phyloP scores from a whole-genome alignment of 2,888 invertebrate species.

The Strigamia maritima region DNA sequence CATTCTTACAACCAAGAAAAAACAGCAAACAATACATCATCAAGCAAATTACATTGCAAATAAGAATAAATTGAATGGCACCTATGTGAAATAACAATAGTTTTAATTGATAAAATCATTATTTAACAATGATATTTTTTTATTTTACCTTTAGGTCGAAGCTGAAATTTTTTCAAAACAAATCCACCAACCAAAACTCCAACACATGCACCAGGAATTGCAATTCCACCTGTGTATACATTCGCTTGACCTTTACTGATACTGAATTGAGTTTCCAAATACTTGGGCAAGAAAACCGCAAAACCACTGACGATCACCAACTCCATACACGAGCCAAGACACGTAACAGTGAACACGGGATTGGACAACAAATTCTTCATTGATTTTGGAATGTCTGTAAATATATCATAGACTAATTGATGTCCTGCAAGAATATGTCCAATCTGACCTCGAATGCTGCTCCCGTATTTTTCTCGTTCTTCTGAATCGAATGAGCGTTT shows the following conservation, averaged over 20 bases:
- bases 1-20: conserved; percentile 90
- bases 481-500: conserved; percentile 55
- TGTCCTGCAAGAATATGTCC: neutral
- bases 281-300: conserved; percentile 91
- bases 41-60: conserved; percentile 81
- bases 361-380: conserved; percentile 87
- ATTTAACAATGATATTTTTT: neutral
- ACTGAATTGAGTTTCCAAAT: conserved; percentile 91
- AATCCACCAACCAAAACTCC: conserved; percentile 93
- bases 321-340: conserved; percentile 91
- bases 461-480: conserved; percentile 62
- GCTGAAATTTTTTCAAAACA: conserved; percentile 78
- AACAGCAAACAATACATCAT: conserved; percentile 82
- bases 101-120: conserved; percentile 36
- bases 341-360: conserved; percentile 87
- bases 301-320: conserved; percentile 93
- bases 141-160: conserved; percentile 72
- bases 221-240: conserved; percentile 89
- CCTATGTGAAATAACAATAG: conserved; percentile 53
- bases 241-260: conserved; percentile 90
- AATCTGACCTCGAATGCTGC: conserved; percentile 74
- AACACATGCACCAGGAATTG: conserved; percentile 90
- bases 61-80: conserved; percentile 85
- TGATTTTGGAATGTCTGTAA: conserved; percentile 81
- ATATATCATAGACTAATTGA: neutral